Base-by-base conservation (phyloP, 2,113 vertebrate species). In the Tricholaema leucomelas region DNA sequence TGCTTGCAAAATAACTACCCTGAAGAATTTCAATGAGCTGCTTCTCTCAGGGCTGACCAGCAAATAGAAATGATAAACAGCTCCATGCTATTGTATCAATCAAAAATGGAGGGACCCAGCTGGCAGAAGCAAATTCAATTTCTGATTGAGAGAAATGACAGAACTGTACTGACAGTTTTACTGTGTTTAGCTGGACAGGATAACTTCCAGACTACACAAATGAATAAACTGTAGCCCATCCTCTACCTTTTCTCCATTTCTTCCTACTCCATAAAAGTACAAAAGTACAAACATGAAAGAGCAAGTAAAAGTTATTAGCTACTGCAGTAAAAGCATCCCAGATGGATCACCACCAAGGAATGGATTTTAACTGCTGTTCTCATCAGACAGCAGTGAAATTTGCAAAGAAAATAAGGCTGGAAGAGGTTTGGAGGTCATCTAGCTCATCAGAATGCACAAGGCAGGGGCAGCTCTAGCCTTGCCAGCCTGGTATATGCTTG, bases 81-180 rank as follows among this genome's bases (percentile, higher is more conserved):
- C n/a, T 61, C 80, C 61, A 23, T 2, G 2, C 18, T 87, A 56
- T 59, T 91, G 38, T 83, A 70, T 88, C 79, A 87, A 36, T 79
- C 59, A 84, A 75, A 83, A 83, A 81, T 36, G 54, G 87, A 91
- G 16, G 33, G 69, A 87, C 75, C 31, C 76, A 93, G 80, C 77
- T 94, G 87, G 66, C 61, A 93, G 70, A 66, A 84, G 48, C 17
- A 84, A 67, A 60, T 73, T 91, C 87, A 60, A 94, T 94, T 92
- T 93, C 85, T 87, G 78, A 83, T 35, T 80, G 81, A 92, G 83
- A 79, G 46, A 91, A 93, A 77, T 76, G 6, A 64, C 24, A 74
- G 69, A 81, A 10, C 14, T 83, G 8, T 46, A 69, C 3, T 83
- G 61, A 50, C 10, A 67, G 59, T 92, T 94, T 89, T 46, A 87